Base-by-base conservation (phyloP, 2,113 vertebrate genomes). In the Caranx ignobilis region DNA sequence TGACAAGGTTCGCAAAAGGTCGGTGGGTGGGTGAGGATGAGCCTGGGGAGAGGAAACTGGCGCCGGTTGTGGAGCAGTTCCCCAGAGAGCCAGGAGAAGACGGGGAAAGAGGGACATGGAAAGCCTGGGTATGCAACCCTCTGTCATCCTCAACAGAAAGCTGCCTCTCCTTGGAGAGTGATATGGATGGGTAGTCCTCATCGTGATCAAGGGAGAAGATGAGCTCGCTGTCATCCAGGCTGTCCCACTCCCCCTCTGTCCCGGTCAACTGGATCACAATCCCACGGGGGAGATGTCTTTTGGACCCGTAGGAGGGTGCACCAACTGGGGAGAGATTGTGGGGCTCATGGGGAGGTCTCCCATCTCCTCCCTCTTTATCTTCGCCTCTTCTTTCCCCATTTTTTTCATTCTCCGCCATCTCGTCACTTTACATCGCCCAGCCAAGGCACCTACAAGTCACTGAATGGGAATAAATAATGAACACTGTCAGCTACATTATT, bases 181-280 rank as follows among this genome's bases (percentile, higher is more conserved):
- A 85, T 67, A 81, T 87, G 1, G 82, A 79, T 0, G 87, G 87
- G 48, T 70, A 87, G 63, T 94, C 90, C 1, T 94, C 91, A 18
- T 94, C 91, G 8, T 79, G 85, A 32, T 96, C 94, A 3, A 79
- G 13, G 4, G 92, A n/a, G 72, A 95, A 94, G 56, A 95, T 41
- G 15, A 95, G 92, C 62, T 95, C 93, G 2, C 77, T 91, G 48
- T 94, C 91, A 0, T 95, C 94, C 16, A 86, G 56, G 34, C 91
- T 89, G 18, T 94, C 84, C 54, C 93, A 84, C 12, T 95, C 90
- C 48, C 95, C 95, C 77, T 94, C 88, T 0, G 90, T 90, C 6
- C 91, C 89, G 0, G 94, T 95, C 70, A 95, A 82, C 78, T 95
- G 95, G 79, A 95, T 95, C 70, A 95, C 91, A 31, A 96, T 94